Base-by-base conservation (phyloP, 2,888 invertebrate genomes). In the Julus scanicus region DNA sequence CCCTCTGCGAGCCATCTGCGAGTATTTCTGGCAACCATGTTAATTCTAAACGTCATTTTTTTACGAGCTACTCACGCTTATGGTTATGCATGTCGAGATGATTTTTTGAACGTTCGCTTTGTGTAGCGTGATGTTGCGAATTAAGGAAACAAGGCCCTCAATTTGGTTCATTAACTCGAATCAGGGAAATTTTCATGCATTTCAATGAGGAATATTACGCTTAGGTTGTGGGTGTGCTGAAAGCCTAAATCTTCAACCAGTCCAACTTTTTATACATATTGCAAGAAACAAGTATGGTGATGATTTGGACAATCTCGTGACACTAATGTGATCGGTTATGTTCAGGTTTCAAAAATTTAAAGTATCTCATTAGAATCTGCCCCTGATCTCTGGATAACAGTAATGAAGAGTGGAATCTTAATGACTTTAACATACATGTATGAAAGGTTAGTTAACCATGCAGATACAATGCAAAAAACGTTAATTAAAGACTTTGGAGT, bases 71-170 rank as follows among this genome's bases (percentile, higher is more conserved):
- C 57, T 57, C 57, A 57, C 57, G 57, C 57, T 57, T 57, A 57
- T 57, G n/a, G 57, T n/a, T 57, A 57, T 57, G 57, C 57, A 57
- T 57, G n/a, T 57, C 57, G n/a, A n/a, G 57, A 57, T 57, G 57
- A 57, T 57, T 57, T 57, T 57, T 57, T 57, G 57, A 57, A 8
- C 57, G 57, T 57, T 57, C 57, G 57, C n/a, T 57, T 57, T n/a
- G 57, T 57, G 57, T 3, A n/a, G 57, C 57, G n/a, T 57, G 57
- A 57, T 57, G 57, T 57, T 57, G 57, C 57, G 57, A 57, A 57
- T 57, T 57, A 57, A 57, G 57, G 57, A 57, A 57, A 57, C 57
- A 57, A 57, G 57, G 57, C 57, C n/a, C 57, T n/a, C 57, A 57
- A 57, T 57, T 57, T 57, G 57, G 57, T 57, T 57, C 57, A 57